phyloP scores from a whole-genome alignment of 1,140 invertebrate species.

The Protaetia brevitarsis region DNA sequence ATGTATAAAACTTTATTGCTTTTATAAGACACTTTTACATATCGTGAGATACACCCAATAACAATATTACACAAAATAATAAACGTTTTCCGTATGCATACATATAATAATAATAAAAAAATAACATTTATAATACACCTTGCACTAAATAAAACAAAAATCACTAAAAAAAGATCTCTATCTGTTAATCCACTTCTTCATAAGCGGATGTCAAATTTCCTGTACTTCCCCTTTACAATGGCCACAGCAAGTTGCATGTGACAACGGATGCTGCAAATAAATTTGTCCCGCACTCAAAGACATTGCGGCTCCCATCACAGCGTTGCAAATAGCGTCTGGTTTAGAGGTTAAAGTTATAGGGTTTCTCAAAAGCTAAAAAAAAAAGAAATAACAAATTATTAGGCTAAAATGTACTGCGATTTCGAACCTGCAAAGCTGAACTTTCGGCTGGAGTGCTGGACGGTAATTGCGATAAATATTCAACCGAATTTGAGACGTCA shows the following conservation, averaged over 20 bases:
- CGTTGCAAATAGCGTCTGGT: slow-evolving; percentile 48
- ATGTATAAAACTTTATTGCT: too few relatives aligned
- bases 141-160: too few relatives aligned
- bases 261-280: slow-evolving; percentile 40
- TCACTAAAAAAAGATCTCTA: too few relatives aligned
- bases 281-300: slow-evolving; percentile 41
- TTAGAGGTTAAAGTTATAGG: slow-evolving; percentile 40
- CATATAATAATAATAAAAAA: too few relatives aligned
- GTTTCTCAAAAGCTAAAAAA: slow-evolving; percentile 41
- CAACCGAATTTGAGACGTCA: neutral
- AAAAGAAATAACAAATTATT: slow-evolving; percentile 2
- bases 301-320: slow-evolving; percentile 48
- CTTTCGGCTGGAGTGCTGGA: slow-evolving; percentile 47
- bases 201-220: slow-evolving; percentile 39
- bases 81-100: too few relatives aligned
- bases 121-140: too few relatives aligned
- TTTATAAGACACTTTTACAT: too few relatives aligned
- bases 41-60: too few relatives aligned
- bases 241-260: slow-evolving; percentile 45
- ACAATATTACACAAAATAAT: too few relatives aligned
- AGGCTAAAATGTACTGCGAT: neutral
- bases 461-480: slow-evolving; percentile 38
- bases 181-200: too few relatives aligned
- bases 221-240: slow-evolving; percentile 50
- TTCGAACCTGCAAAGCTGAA: slow-evolving; percentile 44